phyloP scores from a whole-genome alignment of 2,113 vertebrate species.

The Orthonyx spaldingii region DNA sequence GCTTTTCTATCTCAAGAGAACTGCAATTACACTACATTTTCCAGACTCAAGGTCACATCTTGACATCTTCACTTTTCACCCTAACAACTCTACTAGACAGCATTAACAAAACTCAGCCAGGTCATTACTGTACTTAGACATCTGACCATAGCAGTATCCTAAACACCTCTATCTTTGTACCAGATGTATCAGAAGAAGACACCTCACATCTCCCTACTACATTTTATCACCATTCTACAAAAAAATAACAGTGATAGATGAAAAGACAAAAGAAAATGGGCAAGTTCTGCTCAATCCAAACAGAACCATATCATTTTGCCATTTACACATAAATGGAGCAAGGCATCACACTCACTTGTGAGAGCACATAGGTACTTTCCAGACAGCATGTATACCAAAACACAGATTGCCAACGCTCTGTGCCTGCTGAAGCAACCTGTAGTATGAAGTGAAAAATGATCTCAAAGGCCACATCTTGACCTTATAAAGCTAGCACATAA shows the following conservation, averaged over 20 bases:
- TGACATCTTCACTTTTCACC: slow-evolving; percentile 26
- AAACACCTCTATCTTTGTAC: not conserved
- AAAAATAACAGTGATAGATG: not conserved
- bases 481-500: not conserved
- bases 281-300: not conserved
- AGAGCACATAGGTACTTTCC: not conserved
- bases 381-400: not conserved
- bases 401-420: not conserved
- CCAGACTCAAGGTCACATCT: slow-evolving; percentile 10
- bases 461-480: not conserved
- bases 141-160: not conserved
- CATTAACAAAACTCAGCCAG: not conserved
- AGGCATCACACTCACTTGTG: not conserved
- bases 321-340: not conserved
- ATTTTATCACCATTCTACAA: not conserved
- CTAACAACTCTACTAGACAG: not conserved
- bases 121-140: not conserved
- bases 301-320: not conserved
- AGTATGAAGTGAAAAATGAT: not conserved
- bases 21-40: not conserved
- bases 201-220: not conserved
- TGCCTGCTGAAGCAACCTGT: not conserved
- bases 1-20: not conserved
- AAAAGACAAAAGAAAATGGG: not conserved
- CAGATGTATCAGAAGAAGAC: fast-evolving